Base-by-base conservation (phyloP, 2,797 vertebrate genomes). In the Lagocephalus sceleratus region DNA sequence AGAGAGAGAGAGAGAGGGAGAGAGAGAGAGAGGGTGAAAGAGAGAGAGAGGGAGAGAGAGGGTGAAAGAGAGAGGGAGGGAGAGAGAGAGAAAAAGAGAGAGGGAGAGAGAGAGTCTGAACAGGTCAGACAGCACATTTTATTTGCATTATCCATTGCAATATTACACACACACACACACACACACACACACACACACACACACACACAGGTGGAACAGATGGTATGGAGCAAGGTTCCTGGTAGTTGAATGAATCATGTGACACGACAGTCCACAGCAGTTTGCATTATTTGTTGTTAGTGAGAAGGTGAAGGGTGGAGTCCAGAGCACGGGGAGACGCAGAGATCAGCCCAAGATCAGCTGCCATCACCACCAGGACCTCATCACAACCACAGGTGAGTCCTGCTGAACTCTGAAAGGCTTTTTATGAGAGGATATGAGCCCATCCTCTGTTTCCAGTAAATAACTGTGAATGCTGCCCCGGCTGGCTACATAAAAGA, bases 61-160 rank as follows among this genome's bases (percentile, higher is more conserved):
- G 21, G 16, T 11, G n/a, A n/a, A n/a, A n/a, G n/a, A n/a, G 4
- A 4, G 32, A 11, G 12, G 4, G 29, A 5, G 25, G 8, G 5
- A 25, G 25, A 25, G 25, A 25, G 25, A 25, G 25, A 25, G 25
- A 25, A 7, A 25, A 7, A 25, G 25, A 25, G 25, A 25, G 25
- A 25, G 25, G 8, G 25, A 25, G 25, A 25, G 25, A 16, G 11
- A 7, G 54, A 22, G 16, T 11, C 2, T 16, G 5, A 50, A 22
- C 64, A 43, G 0, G 38, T 51, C 22, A 38, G 32, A 20, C 40
- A 57, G 41, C 44, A 16, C 5, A 11, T 19, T 22, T 3, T 71
- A 73, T 83, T 77, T 79, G 65, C 63, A 68, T 63, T 60, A 14
- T 43, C 74, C 66, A 58, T 61, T 50, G 66, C 57, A 60, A 68